Evolutionary conservation across 2,113 vertebrate species (phyloP).

Genomic region (Sciurus niger): DNA sequence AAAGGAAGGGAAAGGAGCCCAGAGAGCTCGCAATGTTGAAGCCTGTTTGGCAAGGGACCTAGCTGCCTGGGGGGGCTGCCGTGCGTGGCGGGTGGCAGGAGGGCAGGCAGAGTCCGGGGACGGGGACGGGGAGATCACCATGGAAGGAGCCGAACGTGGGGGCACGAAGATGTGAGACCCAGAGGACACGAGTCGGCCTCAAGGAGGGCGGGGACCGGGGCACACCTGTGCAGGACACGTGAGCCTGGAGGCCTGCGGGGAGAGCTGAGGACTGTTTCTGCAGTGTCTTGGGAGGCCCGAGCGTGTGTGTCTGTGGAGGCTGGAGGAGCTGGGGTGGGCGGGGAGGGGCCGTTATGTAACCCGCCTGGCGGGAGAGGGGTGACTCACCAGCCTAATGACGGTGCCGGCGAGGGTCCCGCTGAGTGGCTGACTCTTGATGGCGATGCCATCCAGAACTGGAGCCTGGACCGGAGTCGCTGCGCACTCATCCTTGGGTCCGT

Average conservation of each 20-base stretch:
- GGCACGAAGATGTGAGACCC: fast-evolving
- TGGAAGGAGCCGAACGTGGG: not conserved
- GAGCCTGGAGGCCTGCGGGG: fast-evolving
- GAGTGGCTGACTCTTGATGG: not conserved
- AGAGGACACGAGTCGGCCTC: fast-evolving
- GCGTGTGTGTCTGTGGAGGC: fast-evolving
- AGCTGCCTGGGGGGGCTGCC: too few relatives aligned
- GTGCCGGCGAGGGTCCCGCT: fast-evolving
- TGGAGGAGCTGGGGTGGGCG: fast-evolving
- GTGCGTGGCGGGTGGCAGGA: too few relatives aligned
- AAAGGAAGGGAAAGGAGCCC: too few relatives aligned
- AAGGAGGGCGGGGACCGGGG: too few relatives aligned
- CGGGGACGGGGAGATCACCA: fast-evolving
- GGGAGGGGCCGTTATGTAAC: fast-evolving
- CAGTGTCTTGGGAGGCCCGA: fast-evolving
- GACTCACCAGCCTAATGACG: fast-evolving
- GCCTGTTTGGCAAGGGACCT: too few relatives aligned
- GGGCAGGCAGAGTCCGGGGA: too few relatives aligned
- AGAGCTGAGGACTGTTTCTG: too few relatives aligned
- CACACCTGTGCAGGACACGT: too few relatives aligned
- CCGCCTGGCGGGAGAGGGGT: fast-evolving
- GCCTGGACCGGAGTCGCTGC: not conserved
- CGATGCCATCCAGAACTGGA: not conserved
- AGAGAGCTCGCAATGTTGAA: too few relatives aligned
- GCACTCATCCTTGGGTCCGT: fast-evolving